Conservation (phyloP, 2,113 vertebrate species). For the Petroica traversi region DNA sequence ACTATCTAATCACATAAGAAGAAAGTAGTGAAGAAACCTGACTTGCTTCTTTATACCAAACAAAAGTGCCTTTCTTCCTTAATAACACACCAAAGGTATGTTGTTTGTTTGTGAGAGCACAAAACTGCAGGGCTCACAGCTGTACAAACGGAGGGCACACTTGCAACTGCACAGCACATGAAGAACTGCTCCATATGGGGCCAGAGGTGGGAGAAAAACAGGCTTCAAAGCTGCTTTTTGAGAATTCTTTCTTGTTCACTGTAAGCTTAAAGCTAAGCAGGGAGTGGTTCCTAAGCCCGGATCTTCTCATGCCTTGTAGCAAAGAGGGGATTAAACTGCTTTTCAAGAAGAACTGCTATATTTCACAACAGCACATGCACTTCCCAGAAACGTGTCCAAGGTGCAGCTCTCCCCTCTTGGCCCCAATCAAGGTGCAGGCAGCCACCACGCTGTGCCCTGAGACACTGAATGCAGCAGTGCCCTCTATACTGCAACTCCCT, state of each 20-base stretch:
- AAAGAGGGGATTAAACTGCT: not conserved
- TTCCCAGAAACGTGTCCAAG: not conserved
- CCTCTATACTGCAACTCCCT: not conserved
- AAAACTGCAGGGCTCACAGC: not conserved
- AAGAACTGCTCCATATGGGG: not conserved
- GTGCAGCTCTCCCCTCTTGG: not conserved
- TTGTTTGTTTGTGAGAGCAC: not conserved
- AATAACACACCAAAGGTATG: not conserved
- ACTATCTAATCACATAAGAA: not conserved
- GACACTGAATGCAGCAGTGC: rapidly evolving
- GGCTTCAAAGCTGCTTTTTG: not conserved
- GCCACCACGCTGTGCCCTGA: rapidly evolving
- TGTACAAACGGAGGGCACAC: not conserved
- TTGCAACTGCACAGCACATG: not conserved
- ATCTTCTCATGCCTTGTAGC: not conserved
- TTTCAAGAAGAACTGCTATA: not conserved
- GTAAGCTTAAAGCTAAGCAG: not conserved
- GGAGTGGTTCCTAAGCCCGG: not conserved
- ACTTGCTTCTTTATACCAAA: not conserved
- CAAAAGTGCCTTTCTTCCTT: not conserved
- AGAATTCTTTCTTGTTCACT: not conserved
- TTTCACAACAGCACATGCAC: not conserved
- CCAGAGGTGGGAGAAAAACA: not conserved
- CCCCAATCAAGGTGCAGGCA: not conserved
- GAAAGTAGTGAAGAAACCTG: not conserved